Evolutionary conservation across 1,140 invertebrate species (phyloP).

Genomic region (Caerostris darwini): DNA sequence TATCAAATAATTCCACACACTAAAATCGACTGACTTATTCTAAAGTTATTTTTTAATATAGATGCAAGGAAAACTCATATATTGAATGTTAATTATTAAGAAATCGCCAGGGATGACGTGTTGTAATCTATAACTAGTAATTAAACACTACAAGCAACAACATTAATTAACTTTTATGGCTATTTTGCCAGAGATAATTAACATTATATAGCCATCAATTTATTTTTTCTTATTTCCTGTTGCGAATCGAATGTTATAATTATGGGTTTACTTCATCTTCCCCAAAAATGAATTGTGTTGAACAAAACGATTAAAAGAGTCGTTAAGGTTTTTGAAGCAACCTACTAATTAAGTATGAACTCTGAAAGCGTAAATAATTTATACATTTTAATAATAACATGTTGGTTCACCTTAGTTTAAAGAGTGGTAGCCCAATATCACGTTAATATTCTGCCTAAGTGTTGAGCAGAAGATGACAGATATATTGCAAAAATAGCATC

Average conservation of each 20-base stretch:
- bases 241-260: neutral
- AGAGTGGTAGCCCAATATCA: neutral
- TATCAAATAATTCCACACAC: too few relatives aligned
- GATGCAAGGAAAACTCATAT: too few relatives aligned
- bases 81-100: too few relatives aligned
- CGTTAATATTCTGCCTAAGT: neutral
- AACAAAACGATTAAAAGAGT: neutral
- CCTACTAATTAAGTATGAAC: neutral
- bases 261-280: neutral
- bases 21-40: too few relatives aligned
- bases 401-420: neutral
- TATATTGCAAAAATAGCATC: too few relatives aligned
- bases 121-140: neutral
- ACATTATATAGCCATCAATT: neutral
- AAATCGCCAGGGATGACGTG: neutral
- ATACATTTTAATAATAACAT: neutral
- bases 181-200: neutral
- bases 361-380: neutral
- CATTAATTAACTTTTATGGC: constrained; percentile 1
- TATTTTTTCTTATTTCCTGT: neutral
- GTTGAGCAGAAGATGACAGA: neutral
- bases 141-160: neutral
- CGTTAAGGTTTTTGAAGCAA: neutral
- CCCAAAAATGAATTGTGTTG: neutral
- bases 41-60: too few relatives aligned